Conservation (phyloP, 2,888 invertebrate species). For the Drosophila diplacantha region DNA sequence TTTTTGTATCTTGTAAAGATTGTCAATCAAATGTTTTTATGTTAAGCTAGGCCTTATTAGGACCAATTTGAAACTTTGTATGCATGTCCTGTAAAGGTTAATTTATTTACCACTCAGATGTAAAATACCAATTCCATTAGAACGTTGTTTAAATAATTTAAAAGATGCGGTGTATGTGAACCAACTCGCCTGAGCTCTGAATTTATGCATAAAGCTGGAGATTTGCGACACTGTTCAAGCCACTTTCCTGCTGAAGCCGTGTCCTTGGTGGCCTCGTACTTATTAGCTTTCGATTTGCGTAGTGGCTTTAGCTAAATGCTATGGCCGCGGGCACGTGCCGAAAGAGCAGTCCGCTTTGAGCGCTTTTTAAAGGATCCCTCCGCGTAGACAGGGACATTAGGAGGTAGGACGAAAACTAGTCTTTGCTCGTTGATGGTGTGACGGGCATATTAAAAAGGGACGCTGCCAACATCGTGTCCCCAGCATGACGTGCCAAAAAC, state of each 20-base stretch:
- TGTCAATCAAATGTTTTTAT: background rate
- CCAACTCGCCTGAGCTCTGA: slow-evolving; percentile 1
- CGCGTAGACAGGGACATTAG: slow-evolving; percentile 3
- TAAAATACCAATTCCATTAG: background rate
- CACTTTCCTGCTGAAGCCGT: slow-evolving; percentile 7
- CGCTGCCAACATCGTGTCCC: slow-evolving; percentile 49
- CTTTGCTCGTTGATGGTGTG: slow-evolving; percentile 57
- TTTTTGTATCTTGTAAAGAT: background rate
- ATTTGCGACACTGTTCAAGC: slow-evolving; percentile 17
- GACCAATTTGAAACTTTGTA: background rate
- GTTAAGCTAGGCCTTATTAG: background rate
- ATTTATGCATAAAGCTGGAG: slow-evolving; percentile 25
- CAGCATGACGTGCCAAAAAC: slow-evolving; percentile 68
- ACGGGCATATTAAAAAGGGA: slow-evolving; percentile 71
- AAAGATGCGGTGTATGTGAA: too few species aligned
- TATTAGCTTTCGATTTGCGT: slow-evolving; percentile 68
- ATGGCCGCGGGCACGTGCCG: slow-evolving; percentile 58
- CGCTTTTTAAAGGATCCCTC: slow-evolving; percentile 54
- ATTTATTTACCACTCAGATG: background rate
- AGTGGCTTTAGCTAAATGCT: slow-evolving; percentile 67
- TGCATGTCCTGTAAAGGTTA: background rate
- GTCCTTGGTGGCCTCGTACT: slow-evolving; percentile 23
- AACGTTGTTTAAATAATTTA: background rate
- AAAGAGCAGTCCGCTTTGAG: slow-evolving; percentile 42
- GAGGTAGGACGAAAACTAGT: slow-evolving; percentile 49